Evolutionary conservation across 2,113 vertebrate species (phyloP).

Genomic region (Engystomops pustulosus): DNA sequence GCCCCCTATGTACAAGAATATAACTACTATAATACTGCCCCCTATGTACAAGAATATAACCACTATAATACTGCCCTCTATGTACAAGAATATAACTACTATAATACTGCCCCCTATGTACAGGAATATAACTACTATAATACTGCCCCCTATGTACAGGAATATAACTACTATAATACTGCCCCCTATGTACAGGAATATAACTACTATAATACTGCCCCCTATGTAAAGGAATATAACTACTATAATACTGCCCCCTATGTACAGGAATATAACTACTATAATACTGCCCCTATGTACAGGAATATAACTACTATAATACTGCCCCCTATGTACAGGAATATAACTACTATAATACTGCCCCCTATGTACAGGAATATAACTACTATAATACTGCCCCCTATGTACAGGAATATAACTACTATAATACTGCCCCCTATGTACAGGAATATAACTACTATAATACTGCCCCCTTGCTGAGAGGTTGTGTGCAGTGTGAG

Average conservation of each 20-base stretch:
- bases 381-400: not conserved
- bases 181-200: not conserved
- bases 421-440: not conserved
- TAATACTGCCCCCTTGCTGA: not conserved
- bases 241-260: too few relatives aligned
- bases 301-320: too few relatives aligned
- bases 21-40: too few relatives aligned
- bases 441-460: not conserved
- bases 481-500: too few relatives aligned
- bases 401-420: constrained; percentile 8
- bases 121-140: constrained; percentile 13
- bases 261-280: too few relatives aligned
- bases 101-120: not conserved
- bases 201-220: not conserved
- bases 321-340: too few relatives aligned
- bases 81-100: not conserved
- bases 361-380: not conserved
- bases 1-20: too few relatives aligned
- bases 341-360: too few relatives aligned
- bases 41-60: too few relatives aligned
- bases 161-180: not conserved
- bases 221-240: too few relatives aligned
- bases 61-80: too few relatives aligned
- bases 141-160: not conserved
- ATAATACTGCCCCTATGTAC: too few relatives aligned